Evolutionary conservation across 2,113 vertebrate genomes (phyloP), one percentile per base, ranked within the genome.

Genomic region (Actenoides hombroni): DNA sequence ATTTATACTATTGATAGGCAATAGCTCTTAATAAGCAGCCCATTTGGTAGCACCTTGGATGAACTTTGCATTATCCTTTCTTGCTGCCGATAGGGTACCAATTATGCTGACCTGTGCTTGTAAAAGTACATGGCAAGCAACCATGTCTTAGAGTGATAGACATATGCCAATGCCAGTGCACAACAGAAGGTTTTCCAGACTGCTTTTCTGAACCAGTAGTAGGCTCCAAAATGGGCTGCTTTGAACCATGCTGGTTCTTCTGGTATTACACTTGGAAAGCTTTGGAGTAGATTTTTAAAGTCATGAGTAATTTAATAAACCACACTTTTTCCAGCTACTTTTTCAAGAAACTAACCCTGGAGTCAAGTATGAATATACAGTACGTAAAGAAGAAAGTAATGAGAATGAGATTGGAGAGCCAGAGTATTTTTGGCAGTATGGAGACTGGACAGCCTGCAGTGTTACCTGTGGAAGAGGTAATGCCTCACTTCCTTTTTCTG

Each of bases 321-420:
- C 10, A 10, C 6, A 16, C 25, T 75, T 7, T 87, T 87, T 97
- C 63, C 74, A 99, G 99, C 97, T 99, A 74, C 97, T 99, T 29
- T 99, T 99, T 97, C 99, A 99, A 97, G 99, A 99, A 96, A 98
- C 95, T 64, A 99, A 99, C 91, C 99, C 98, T 10, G 99, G 99
- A 39, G 96, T 99, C 39, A 98, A 97, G 63, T 99, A 99, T n/a
- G 98, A 99, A 96, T 99, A 99, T 92, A 98, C 98, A 39, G 94
- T 99, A 74, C 98, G 97, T 92, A 99, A 99, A 97, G 98, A 97
- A 42, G 98, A 87, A 95, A 92, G 71, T 56, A 78, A 97, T 49
- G 99, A 98, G 92, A 99, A 99, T 67, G 98, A 99, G 23, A 94
- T 99, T 71, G 97, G 97, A 48, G 98, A 98, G 49, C 97, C 98